These are phyloP conservation scores for Gnathonemus echidnorhynchus DNA, from an alignment of 2,113 vertebrate genomes.

Conservation along the genomic window DNA sequence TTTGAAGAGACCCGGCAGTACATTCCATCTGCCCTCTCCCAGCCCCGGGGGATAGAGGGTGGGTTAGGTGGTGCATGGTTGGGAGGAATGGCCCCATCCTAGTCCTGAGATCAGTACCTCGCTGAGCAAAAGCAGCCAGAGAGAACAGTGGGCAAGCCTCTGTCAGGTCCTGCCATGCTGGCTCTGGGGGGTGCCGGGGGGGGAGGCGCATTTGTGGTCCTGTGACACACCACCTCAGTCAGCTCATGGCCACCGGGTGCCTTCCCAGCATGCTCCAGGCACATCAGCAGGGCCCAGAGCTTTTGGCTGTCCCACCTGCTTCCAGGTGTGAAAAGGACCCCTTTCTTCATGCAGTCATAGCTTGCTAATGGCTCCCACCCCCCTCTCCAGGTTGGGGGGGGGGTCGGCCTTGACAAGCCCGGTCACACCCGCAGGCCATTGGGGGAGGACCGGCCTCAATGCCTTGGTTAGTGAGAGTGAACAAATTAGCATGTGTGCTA, in stretches of 20 bases:
- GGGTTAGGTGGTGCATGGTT: not conserved
- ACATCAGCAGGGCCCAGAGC: not conserved
- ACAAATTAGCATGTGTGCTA: constrained; percentile 1
- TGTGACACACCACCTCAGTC: not conserved
- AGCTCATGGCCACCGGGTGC: not conserved
- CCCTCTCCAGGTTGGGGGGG: not conserved
- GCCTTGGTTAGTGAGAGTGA: not conserved
- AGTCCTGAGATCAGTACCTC: not conserved
- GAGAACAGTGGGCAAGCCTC: not conserved
- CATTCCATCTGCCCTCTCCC: not conserved
- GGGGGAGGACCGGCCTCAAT: not conserved
- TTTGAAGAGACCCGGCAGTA: not conserved
- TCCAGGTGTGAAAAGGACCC: not conserved
- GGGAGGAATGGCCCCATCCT: not conserved
- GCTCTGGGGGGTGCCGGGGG: not conserved
- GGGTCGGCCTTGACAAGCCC: not conserved
- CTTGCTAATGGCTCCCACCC: not conserved
- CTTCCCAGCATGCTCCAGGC: not conserved
- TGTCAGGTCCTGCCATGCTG: not conserved
- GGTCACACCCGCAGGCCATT: not conserved
- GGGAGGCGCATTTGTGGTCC: not conserved
- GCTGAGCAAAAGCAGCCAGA: not conserved
- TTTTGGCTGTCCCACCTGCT: not conserved
- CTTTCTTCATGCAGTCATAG: not conserved
- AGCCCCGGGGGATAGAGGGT: not conserved